These are phyloP conservation scores for Drosophila picticornis DNA, from an alignment of 2,888 invertebrate genomes.

Conservation along the genomic window DNA sequence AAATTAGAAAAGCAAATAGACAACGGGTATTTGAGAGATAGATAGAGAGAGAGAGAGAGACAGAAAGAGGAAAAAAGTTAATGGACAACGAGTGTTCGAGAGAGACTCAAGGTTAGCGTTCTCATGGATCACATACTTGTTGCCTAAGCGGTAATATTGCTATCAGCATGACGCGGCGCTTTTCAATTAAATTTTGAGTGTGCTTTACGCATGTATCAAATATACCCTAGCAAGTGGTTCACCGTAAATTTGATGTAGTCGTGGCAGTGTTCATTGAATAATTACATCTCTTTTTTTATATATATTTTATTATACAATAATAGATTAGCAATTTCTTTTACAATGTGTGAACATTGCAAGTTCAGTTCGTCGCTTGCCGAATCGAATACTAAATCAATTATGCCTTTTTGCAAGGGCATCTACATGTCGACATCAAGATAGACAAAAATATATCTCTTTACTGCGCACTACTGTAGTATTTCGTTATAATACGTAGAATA, in stretches of 20 bases:
- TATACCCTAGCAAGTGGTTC: neutral
- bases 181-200: neutral
- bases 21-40: neutral
- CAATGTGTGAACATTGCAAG: neutral
- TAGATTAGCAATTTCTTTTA: neutral
- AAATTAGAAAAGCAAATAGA: neutral
- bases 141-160: neutral
- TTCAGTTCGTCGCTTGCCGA: neutral
- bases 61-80: too few relatives aligned
- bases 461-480: neutral
- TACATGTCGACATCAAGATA: neutral
- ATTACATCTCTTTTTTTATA: neutral
- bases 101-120: conserved; percentile 3
- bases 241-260: neutral
- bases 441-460: neutral
- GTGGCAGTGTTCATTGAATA: neutral
- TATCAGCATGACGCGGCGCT: conserved; percentile 45
- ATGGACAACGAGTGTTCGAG: neutral
- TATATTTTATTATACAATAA: neutral
- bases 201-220: neutral
- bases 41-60: too few relatives aligned
- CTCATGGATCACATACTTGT: neutral
- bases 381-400: neutral
- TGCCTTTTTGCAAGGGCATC: neutral
- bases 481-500: neutral